Base-by-base conservation (phyloP, 2,113 vertebrate species). In the Alectura lathami region DNA sequence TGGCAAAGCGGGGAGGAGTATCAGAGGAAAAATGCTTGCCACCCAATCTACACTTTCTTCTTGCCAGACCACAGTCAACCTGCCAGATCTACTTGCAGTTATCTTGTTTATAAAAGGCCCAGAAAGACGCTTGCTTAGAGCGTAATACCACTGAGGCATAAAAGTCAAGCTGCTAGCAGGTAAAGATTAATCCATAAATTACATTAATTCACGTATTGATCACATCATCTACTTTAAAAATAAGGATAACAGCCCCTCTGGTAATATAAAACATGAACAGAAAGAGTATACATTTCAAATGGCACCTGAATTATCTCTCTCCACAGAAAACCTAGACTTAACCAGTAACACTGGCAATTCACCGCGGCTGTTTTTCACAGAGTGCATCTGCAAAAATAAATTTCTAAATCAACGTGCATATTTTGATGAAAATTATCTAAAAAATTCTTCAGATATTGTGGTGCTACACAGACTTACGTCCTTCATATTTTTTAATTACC, bases 11-110 rank as follows among this genome's bases (percentile, higher is more conserved):
- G 67, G 86, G 72, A 86, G 86, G 36, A 91, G 57, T 76, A 93
- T 69, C 51, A 88, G 70, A 92, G 72, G 59, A 89, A 83, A 96
- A 89, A 96, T 72, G 76, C 64, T 92, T 89, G 50, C 83, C 47
- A 81, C 83, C 82, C 70, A 83, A 64, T 53, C 84, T 92, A 95
- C 84, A 54, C 56, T 93, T 96, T 66, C 77, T 63, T 95, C 92
- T 95, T 79, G 48, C 72, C 77, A 97, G 96, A 97, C 95, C 42
- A 85, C 17, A 89, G 87, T 89, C 86, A 91, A 92, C 69, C 80
- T 86, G 83, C 88, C 93, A 89, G 66, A 64, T 81, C 43, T 66
- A 85, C 84, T 95, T 96, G 86, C 88, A 91, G 92, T 92, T 93
- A 88, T 83, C 82, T 74, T 89, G 75, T 86, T 96, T 80, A 54